These are phyloP conservation scores for Chlorodrepanis virens DNA, from an alignment of 2,113 vertebrate genomes.

Conservation along the genomic window DNA sequence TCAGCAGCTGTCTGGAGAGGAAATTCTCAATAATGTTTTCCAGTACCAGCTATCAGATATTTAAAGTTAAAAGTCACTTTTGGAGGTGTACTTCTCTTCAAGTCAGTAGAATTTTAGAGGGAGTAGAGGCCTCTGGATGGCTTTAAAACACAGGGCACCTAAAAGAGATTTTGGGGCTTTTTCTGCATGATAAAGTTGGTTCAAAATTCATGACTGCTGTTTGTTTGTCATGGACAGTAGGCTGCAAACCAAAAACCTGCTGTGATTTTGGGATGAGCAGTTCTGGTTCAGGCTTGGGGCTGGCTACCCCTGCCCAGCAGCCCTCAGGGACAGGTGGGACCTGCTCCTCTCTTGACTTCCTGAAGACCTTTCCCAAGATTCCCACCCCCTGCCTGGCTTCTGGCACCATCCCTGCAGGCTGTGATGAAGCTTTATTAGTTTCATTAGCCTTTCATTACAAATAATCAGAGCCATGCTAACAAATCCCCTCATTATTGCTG, in stretches of 20 bases:
- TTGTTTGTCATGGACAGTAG: not conserved
- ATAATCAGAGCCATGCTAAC: conserved; percentile 30
- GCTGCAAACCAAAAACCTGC: not conserved
- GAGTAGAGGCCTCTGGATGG: not conserved
- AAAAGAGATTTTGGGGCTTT: not conserved
- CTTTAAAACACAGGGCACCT: not conserved
- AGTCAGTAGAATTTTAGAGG: not conserved
- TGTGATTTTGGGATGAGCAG: not conserved
- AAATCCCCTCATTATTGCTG: conserved; percentile 5
- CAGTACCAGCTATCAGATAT: not conserved
- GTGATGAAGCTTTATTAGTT: conserved; percentile 52
- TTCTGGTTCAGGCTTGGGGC: not conserved
- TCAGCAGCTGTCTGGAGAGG: not conserved
- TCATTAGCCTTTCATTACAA: conserved; percentile 47
- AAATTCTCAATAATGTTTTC: not conserved
- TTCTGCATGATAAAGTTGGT: not conserved
- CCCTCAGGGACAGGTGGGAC: not conserved
- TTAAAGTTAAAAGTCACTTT: not conserved
- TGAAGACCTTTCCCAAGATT: not conserved
- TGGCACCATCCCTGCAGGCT: not conserved
- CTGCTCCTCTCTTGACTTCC: not conserved
- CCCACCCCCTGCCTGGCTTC: not conserved
- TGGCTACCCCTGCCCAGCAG: not conserved
- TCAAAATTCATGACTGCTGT: not conserved
- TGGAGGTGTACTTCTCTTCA: not conserved